Evolutionary conservation across 2,888 invertebrate genomes (phyloP).

Genomic region (Lepeophtheirus nordmannii): DNA sequence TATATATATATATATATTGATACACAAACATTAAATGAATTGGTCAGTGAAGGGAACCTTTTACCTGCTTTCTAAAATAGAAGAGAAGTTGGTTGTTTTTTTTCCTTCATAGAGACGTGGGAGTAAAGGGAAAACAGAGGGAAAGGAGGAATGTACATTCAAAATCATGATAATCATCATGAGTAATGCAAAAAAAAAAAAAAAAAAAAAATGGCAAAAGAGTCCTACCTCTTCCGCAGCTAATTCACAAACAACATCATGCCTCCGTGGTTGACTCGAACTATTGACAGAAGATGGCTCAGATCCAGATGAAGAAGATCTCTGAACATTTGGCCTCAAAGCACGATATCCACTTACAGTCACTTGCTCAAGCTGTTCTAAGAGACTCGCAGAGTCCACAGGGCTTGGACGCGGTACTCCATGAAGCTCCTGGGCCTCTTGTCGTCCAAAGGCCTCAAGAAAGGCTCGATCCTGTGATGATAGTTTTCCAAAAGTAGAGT

Average conservation of each 20-base stretch:
- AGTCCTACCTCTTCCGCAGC: constrained; percentile 16
- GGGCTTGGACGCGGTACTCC: constrained; percentile 2
- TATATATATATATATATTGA: too few species aligned
- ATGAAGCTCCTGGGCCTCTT: constrained; percentile 16
- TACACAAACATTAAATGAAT: too few species aligned
- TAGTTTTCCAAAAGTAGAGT: background rate
- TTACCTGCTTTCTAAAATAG: too few species aligned
- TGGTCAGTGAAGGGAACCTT: too few species aligned
- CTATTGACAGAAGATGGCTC: background rate
- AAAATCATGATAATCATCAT: background rate
- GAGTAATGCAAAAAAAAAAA: background rate
- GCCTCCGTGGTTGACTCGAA: constrained; percentile 2
- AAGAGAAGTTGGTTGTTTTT: background rate
- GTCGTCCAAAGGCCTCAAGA: constrained; percentile 14
- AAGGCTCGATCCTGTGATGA: constrained; percentile 17
- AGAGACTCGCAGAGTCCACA: background rate
- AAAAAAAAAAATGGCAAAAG: background rate
- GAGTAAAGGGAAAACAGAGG: background rate
- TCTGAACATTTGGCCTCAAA: too few species aligned
- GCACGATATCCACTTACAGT: background rate
- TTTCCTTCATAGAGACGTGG: background rate
- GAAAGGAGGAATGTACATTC: background rate
- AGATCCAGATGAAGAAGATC: too few species aligned
- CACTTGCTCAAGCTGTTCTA: constrained; percentile 13
- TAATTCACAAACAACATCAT: constrained; percentile 12